Evolutionary conservation across 2,888 invertebrate genomes (phyloP).

Genomic region (Cheilosia soror): DNA sequence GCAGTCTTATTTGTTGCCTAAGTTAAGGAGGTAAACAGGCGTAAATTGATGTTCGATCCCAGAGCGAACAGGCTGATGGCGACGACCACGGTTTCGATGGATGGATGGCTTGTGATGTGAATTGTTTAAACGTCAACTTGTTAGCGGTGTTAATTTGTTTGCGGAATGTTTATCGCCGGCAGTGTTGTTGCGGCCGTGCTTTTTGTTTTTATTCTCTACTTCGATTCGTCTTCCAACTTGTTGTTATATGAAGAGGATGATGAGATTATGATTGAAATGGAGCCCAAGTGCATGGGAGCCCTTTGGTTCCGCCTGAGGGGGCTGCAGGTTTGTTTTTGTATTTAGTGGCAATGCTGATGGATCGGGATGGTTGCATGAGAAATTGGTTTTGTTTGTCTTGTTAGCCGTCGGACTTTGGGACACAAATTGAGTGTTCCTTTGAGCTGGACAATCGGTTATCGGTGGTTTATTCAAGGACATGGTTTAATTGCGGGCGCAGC

Average conservation of each 20-base stretch:
- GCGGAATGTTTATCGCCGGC: slow-evolving; percentile 72
- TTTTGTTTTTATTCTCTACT: slow-evolving; percentile 37
- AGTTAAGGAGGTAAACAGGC: slow-evolving; percentile 81
- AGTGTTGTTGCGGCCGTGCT: slow-evolving; percentile 52
- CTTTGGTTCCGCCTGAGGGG: slow-evolving; percentile 64
- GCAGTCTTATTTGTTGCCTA: slow-evolving; percentile 78
- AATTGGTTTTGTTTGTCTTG: slow-evolving; percentile 9
- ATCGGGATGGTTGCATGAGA: slow-evolving; percentile 49
- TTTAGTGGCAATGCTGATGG: slow-evolving; percentile 51
- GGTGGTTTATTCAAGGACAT: slow-evolving; percentile 27
- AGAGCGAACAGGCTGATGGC: slow-evolving; percentile 23
- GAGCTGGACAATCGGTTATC: neutral
- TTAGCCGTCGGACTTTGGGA: neutral
- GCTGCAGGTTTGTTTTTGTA: slow-evolving; percentile 61
- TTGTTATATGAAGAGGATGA: slow-evolving; percentile 7
- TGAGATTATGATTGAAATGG: slow-evolving; percentile 31
- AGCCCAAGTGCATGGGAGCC: slow-evolving; percentile 5
- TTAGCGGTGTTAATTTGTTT: slow-evolving; percentile 76
- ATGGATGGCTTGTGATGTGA: slow-evolving; percentile 68
- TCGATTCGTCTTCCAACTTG: slow-evolving; percentile 11
- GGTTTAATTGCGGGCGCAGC: neutral
- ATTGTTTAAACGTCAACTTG: slow-evolving; percentile 75
- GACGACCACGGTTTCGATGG: slow-evolving; percentile 12
- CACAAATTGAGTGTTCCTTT: slow-evolving; percentile 40
- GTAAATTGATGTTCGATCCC: slow-evolving; percentile 78